Evolutionary conservation across 2,888 invertebrate species (phyloP).

Genomic region (Pheosia gnoma): DNA sequence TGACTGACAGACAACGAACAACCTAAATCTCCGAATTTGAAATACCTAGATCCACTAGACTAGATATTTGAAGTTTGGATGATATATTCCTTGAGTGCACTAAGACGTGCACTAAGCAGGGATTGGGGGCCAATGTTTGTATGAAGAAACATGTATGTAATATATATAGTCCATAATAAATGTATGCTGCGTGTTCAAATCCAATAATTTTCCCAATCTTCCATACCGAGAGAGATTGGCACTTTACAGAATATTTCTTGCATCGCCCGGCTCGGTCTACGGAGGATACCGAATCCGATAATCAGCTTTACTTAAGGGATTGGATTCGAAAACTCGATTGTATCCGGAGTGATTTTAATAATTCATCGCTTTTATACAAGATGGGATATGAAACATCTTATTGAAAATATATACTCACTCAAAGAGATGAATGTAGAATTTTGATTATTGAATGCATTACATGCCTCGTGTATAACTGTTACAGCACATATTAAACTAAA

Average conservation of each 20-base stretch:
- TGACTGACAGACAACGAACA: too few relatives aligned
- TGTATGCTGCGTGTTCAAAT: conserved; percentile 64
- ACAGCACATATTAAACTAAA: too few relatives aligned
- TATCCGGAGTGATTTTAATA: conserved; percentile 80
- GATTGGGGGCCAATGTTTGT: too few relatives aligned
- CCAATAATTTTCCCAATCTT: conserved; percentile 67
- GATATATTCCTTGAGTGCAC: too few relatives aligned
- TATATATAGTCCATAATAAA: conserved; percentile 64
- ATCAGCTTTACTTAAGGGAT: conserved; percentile 83
- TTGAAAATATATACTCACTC: conserved; percentile 52
- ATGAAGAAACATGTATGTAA: too few relatives aligned
- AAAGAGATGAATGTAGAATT: conserved; percentile 43
- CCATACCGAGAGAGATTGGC: conserved; percentile 71
- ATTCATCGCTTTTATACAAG: conserved; percentile 71
- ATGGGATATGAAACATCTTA: conserved; percentile 56
- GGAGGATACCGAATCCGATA: conserved; percentile 75
- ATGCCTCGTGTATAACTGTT: too few relatives aligned
- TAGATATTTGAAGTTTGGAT: too few relatives aligned
- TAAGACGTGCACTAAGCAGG: too few relatives aligned
- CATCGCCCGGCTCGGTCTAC: conserved; percentile 60
- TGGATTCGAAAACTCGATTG: conserved; percentile 78
- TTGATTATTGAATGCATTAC: conserved; percentile 1
- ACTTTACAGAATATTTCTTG: conserved; percentile 74
- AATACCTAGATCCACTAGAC: too few relatives aligned
- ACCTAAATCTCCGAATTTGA: too few relatives aligned